Base-by-base conservation (phyloP, 2,888 invertebrate species). In the Drosophila picticornis region DNA sequence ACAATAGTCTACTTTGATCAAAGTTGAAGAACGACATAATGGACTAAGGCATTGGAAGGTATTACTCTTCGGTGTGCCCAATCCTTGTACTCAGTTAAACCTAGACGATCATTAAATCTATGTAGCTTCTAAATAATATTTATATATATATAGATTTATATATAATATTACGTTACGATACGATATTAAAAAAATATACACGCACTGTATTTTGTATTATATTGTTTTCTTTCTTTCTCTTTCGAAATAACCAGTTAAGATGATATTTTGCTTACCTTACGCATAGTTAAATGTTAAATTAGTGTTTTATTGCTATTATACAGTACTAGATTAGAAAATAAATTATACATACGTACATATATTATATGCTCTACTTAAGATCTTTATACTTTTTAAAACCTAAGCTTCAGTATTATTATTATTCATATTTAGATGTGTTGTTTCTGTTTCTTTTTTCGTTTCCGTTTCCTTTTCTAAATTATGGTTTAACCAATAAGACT, bases 291-390 rank as follows among this genome's bases (percentile, higher is more conserved):
- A 52, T 29, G 63, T 53, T 75, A 57, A 55, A 51, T 67, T 66
- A 63, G 48, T 71, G 38, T 53, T 77, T 71, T 72, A 63, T 72
- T 80, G 60, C 63, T 80, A 80, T 80, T 52, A 52, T 75, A 79
- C 65, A 71, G 56, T 67, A 67, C 40, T 60, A 55, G 25, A 43
- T 72, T 63, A 75, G 25, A 72, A 58, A 78, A 72, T 76, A 75
- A 78, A 80, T 80, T 80, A 80, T 67, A 80, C 75, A 79, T 79
- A 79, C 75, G 63, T 71, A 77, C 63, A 72, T 60, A 63, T 73
- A 77, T 32, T 38, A 68, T 68, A 68, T 56, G 58, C 66, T 71
- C 59, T 79, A 79, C 62, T 66, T 75, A 65, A 75, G 61, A 71
- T 75, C 46, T 38, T 46, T 72, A 77, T 40, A 72, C 16, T 53